A percentile compares a stretch with the other conserved stretches of the same genome.
Conservation (phyloP, 2,888 invertebrate species). For the Euplagia quadripunctaria region DNA sequence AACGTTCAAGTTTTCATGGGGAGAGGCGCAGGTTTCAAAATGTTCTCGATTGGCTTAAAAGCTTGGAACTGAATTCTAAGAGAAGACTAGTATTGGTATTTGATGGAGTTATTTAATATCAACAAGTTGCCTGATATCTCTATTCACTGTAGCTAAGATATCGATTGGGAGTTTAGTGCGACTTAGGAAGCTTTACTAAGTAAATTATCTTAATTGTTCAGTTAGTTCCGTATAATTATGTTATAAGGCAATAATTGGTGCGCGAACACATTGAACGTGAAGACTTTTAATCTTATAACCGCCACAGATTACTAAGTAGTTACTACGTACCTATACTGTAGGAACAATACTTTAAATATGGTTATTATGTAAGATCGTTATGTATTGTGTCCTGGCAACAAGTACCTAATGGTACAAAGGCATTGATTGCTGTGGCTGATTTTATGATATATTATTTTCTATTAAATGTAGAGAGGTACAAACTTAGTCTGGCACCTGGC, state of each 20-base stretch:
- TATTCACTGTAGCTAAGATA: constrained; percentile 29
- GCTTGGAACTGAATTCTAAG: constrained; percentile 60
- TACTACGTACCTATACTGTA: neutral
- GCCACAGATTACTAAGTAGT: no score
- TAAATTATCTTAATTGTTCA: constrained; percentile 49
- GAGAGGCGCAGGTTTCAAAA: constrained; percentile 55
- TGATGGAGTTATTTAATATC: constrained; percentile 13
- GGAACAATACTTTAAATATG: neutral
- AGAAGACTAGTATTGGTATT: neutral
- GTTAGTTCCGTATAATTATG: constrained; percentile 34
- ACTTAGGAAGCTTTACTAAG: constrained; percentile 32
- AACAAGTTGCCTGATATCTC: constrained; percentile 20
- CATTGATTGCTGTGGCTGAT: no score
- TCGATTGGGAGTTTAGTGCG: constrained; percentile 41
- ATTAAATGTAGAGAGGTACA: no score
- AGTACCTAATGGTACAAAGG: no score
- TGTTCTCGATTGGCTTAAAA: constrained; percentile 71
- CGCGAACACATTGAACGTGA: constrained; percentile 18
- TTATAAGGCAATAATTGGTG: constrained; percentile 36
- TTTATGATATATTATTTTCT: no score
- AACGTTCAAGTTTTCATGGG: constrained; percentile 59
- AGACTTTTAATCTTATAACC: neutral
- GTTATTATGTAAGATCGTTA: neutral
- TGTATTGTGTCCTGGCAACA: no score
- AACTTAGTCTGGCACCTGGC: no score